phyloP scores from a whole-genome alignment of 2,888 invertebrate genomes.

The Apamea anceps region DNA sequence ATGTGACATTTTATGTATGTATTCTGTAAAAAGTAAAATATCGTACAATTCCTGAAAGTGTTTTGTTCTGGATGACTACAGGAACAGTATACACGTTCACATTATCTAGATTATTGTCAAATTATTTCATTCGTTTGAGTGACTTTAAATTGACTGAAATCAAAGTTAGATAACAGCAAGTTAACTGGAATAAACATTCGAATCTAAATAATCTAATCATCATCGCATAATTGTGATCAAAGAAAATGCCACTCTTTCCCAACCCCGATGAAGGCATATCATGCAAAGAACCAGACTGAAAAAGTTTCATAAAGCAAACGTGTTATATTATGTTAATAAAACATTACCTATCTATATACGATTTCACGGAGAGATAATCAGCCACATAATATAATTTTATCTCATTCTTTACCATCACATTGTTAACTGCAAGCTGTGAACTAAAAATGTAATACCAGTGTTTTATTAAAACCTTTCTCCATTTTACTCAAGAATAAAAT shows the following conservation, averaged over 20 bases:
- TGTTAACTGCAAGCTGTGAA: conserved; percentile 2
- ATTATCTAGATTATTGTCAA: neutral
- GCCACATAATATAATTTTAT: neutral
- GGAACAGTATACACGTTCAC: too few relatives aligned
- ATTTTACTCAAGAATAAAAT: conserved; percentile 17
- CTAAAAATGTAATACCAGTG: conserved; percentile 1
- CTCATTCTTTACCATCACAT: neutral
- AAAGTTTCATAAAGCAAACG: neutral
- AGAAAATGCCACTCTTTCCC: neutral
- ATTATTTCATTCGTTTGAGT: neutral
- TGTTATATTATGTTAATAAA: neutral
- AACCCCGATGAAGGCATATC: neutral
- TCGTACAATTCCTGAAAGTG: neutral
- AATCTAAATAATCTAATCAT: neutral
- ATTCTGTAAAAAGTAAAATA: neutral
- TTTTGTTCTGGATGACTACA: too few relatives aligned
- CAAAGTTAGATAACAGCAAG: neutral
- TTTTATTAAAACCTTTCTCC: conserved; percentile 23
- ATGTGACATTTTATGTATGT: neutral
- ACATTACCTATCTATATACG: neutral
- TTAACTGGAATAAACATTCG: neutral
- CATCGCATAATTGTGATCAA: neutral
- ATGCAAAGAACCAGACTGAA: too few relatives aligned
- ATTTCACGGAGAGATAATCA: neutral
- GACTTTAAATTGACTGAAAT: neutral